Evolutionary conservation across 2,797 vertebrate species (phyloP).

Genomic region (Hyperoplus lanceolatus): DNA sequence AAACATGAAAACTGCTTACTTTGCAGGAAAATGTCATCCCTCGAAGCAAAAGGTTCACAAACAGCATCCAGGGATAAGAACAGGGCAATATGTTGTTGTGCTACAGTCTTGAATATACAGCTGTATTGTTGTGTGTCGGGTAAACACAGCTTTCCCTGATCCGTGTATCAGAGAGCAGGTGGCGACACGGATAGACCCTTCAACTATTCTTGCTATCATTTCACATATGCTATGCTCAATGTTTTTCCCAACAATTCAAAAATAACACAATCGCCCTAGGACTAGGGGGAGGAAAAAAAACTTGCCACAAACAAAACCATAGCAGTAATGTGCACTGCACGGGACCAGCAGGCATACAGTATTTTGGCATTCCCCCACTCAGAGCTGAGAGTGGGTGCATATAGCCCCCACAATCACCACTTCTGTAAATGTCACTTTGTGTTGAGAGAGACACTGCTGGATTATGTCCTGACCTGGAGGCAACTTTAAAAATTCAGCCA

Average conservation of each 20-base stretch:
- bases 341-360: not conserved
- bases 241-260: constrained; percentile 21
- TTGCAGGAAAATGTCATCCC: constrained; percentile 66
- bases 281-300: not conserved
- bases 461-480: constrained; percentile 12
- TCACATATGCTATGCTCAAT: constrained; percentile 14
- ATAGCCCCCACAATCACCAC: constrained; percentile 29
- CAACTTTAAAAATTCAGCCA: constrained; percentile 19
- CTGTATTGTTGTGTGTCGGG: constrained; percentile 24
- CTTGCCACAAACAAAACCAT: constrained; percentile 26
- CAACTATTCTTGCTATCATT: not conserved
- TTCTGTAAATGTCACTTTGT: constrained; percentile 28
- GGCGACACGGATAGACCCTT: not conserved
- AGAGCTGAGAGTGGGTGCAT: constrained; percentile 15
- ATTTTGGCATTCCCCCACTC: not conserved
- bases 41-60: constrained; percentile 55
- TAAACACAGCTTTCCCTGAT: constrained; percentile 20
- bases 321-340: not conserved
- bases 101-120: constrained; percentile 53
- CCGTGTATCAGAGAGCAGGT: constrained; percentile 8
- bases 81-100: constrained; percentile 33
- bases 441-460: not conserved
- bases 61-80: constrained; percentile 43
- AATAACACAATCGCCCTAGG: constrained; percentile 1
- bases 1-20: constrained; percentile 64